phyloP scores from a whole-genome alignment of 2,888 invertebrate genomes.

The Phaedon cochleariae region DNA sequence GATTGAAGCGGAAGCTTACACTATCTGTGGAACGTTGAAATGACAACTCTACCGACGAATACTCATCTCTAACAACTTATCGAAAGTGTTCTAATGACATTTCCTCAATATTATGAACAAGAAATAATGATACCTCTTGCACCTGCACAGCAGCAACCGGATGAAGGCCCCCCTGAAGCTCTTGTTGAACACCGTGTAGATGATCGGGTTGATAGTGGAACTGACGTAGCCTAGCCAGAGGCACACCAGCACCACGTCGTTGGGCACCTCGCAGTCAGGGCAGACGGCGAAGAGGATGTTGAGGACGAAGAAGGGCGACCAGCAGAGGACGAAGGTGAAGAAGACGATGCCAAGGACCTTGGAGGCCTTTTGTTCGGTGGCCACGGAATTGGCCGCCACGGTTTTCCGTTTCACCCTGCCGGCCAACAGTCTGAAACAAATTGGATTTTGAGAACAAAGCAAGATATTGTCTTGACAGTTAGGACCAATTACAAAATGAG shows the following conservation, averaged over 20 bases:
- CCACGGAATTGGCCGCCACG: conserved; percentile 80
- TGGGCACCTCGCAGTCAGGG: conserved; percentile 79
- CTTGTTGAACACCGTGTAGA: conserved; percentile 92
- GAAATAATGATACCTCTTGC: no score
- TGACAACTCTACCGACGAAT: no score
- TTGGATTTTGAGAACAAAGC: no score
- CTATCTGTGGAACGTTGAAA: no score
- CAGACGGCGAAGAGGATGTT: conserved; percentile 89
- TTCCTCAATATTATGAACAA: no score
- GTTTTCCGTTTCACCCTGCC: conserved; percentile 76
- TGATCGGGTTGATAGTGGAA: conserved; percentile 92
- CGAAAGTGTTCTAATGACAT: no score
- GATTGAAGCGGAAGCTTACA: no score
- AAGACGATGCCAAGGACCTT: conserved; percentile 92
- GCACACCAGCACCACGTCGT: conserved; percentile 80
- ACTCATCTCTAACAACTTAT: no score
- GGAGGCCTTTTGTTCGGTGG: conserved; percentile 95
- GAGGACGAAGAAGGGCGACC: conserved; percentile 91
- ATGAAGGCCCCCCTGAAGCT: conserved; percentile 89
- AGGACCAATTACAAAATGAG: no score
- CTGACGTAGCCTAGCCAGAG: conserved; percentile 93
- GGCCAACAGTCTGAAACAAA: conserved; percentile 72
- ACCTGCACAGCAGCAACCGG: conserved; percentile 77
- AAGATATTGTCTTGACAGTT: no score
- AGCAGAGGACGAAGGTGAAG: conserved; percentile 91